Conservation (phyloP, 2,113 vertebrate species). For the Collichthys lucidus region DNA sequence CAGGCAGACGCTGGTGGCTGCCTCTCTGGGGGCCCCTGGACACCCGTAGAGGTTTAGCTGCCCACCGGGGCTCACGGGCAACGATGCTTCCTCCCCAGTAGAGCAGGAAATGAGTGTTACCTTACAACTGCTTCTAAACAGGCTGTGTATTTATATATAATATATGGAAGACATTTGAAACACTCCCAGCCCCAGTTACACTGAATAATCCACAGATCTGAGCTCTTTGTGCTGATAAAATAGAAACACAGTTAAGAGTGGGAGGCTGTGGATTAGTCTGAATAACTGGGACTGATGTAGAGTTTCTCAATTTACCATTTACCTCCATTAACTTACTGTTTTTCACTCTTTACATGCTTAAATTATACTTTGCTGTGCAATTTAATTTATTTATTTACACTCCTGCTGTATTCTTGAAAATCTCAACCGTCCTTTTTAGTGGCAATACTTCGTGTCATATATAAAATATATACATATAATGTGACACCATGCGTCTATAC, state of each 20-base stretch:
- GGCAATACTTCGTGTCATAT: no score
- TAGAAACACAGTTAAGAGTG: background rate
- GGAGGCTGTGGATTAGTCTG: background rate
- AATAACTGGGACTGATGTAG: background rate
- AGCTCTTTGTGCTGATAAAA: background rate
- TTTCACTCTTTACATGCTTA: no score
- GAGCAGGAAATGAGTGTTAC: conserved; percentile 36
- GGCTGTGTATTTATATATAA: background rate
- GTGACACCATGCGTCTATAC: no score
- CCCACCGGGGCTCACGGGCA: background rate
- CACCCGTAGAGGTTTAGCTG: conserved; percentile 12
- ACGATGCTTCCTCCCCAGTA: conserved; percentile 13
- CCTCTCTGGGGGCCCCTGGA: conserved; percentile 35
- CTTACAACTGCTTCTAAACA: conserved; percentile 1
- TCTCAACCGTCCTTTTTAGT: no score
- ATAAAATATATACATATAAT: no score
- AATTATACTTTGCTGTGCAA: no score
- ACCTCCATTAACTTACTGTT: no score
- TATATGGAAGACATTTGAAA: background rate
- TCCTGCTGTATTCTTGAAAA: no score
- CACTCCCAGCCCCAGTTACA: no score
- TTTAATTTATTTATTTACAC: no score
- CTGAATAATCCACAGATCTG: background rate
- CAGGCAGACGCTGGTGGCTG: conserved; percentile 53
- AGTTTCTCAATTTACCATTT: no score